Conservation (phyloP, 2,113 vertebrate genomes). For the Toxotes chatareus region DNA sequence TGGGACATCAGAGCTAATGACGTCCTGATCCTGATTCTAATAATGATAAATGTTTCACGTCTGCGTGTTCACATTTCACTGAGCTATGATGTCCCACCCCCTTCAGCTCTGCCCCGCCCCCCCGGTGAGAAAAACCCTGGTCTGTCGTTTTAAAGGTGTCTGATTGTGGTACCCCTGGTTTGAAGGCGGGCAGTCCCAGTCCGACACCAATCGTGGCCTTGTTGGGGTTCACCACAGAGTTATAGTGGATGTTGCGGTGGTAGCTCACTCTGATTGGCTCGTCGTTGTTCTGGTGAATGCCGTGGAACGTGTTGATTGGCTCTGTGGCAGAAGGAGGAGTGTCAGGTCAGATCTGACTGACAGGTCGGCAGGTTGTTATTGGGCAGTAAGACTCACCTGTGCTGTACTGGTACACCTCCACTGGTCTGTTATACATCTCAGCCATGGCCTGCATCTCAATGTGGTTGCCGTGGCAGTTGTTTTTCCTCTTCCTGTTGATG, state of each 20-base stretch:
- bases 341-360: neutral
- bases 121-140: neutral
- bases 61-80: no score
- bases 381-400: slow-evolving; percentile 82
- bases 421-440: slow-evolving; percentile 96
- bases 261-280: slow-evolving; percentile 98
- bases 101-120: no score
- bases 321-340: slow-evolving; percentile 76
- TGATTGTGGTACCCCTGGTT: slow-evolving; percentile 89
- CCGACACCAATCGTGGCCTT: slow-evolving; percentile 97
- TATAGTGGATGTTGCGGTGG: slow-evolving; percentile 98
- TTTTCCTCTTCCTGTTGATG: slow-evolving; percentile 97
- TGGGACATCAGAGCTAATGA: no score
- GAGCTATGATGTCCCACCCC: no score
- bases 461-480: slow-evolving; percentile 96
- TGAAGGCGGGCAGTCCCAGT: slow-evolving; percentile 94
- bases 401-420: slow-evolving; percentile 95
- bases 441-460: slow-evolving; percentile 99
- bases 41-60: no score
- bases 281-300: slow-evolving; percentile 96
- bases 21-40: no score
- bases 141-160: neutral
- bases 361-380: neutral
- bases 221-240: slow-evolving; percentile 97
- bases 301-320: slow-evolving; percentile 98